Evolutionary conservation across 2,888 invertebrate genomes (phyloP).

Genomic region (Metallyticus violacea): DNA sequence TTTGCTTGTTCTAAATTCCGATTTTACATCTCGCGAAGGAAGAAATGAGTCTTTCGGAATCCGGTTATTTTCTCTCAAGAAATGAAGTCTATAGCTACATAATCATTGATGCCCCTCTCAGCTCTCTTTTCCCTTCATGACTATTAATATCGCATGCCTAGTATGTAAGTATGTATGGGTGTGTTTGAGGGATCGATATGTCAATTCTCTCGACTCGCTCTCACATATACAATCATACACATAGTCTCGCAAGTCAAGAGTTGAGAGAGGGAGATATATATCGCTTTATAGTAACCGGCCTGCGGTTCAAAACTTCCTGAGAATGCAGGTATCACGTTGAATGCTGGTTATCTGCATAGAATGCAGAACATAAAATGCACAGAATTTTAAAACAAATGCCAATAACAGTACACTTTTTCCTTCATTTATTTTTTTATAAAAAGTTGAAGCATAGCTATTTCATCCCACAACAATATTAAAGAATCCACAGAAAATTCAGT

Average conservation of each 20-base stretch:
- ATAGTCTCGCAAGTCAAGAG: neutral
- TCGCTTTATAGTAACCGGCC: neutral
- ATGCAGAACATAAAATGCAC: too few species aligned
- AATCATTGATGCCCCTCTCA: neutral
- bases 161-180: neutral
- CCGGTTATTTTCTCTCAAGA: neutral
- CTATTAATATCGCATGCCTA: neutral
- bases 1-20: too few species aligned
- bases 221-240: too few species aligned
- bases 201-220: neutral
- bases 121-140: neutral
- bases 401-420: too few species aligned
- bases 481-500: too few species aligned
- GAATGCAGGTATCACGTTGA: too few species aligned
- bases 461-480: too few species aligned
- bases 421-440: too few species aligned
- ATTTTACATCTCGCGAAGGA: neutral
- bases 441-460: too few species aligned
- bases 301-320: neutral
- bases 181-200: neutral
- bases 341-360: too few species aligned
- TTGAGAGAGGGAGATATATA: neutral
- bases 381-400: too few species aligned
- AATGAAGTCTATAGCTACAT: neutral
- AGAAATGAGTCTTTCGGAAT: neutral